These are phyloP conservation scores for Phyllotreta cruciferae DNA, from an alignment of 2,888 invertebrate species.

Conservation along the genomic window DNA sequence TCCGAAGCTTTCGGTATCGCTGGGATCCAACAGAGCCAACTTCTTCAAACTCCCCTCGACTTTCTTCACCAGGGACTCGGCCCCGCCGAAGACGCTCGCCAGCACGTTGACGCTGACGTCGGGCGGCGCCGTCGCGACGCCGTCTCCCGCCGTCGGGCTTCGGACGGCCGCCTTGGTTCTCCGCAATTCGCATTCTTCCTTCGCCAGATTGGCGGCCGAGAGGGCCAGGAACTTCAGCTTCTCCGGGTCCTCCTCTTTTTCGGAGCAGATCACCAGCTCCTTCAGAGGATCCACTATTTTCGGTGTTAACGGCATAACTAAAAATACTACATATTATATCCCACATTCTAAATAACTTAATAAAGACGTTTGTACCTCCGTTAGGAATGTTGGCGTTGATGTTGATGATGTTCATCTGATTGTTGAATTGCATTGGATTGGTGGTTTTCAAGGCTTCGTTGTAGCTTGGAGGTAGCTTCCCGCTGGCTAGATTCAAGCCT, in stretches of 20 bases:
- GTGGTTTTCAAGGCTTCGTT: constrained; percentile 11
- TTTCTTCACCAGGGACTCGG: constrained; percentile 56
- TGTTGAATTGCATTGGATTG: constrained; percentile 12
- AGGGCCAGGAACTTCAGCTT: constrained; percentile 67
- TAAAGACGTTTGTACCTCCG: background rate
- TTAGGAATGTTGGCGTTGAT: background rate
- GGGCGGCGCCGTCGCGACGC: constrained; percentile 29
- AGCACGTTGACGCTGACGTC: constrained; percentile 53
- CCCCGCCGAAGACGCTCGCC: constrained; percentile 58
- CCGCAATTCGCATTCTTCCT: constrained; percentile 59
- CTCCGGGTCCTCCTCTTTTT: constrained; percentile 61
- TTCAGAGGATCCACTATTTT: constrained; percentile 65
- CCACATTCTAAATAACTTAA: too few relatives aligned
- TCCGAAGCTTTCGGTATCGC: constrained; percentile 71
- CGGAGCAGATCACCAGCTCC: constrained; percentile 68
- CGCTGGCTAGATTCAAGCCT: constrained; percentile 51
- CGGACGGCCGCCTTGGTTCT: background rate
- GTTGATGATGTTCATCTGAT: constrained; percentile 7
- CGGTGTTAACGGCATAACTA: constrained; percentile 19
- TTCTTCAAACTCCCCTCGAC: constrained; percentile 56
- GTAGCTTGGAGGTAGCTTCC: constrained; percentile 26
- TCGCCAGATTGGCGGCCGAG: constrained; percentile 67
- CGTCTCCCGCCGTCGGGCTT: constrained; percentile 26
- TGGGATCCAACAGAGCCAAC: constrained; percentile 63
- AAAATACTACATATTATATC: too few relatives aligned